Evolutionary conservation across 2,797 vertebrate genomes (phyloP).

Genomic region (Megalops cyprinoides): DNA sequence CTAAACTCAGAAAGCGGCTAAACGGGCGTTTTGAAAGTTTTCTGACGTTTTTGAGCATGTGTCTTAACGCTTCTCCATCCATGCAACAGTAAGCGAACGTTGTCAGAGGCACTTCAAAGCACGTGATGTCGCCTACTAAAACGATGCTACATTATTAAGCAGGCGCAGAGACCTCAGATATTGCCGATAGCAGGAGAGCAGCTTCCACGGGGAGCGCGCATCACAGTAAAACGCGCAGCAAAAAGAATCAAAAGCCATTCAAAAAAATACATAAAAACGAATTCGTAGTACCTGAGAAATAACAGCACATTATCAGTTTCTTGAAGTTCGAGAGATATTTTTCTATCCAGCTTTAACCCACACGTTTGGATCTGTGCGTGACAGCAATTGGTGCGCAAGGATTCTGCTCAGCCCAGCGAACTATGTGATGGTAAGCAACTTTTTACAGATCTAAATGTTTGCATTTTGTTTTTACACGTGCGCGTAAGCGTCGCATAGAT

Average conservation of each 20-base stretch:
- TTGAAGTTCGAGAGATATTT: slow-evolving; percentile 41
- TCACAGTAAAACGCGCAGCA: slow-evolving; percentile 22
- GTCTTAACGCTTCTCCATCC: no score
- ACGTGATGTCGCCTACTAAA: slow-evolving; percentile 65
- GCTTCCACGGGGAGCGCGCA: slow-evolving; percentile 49
- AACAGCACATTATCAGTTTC: neutral
- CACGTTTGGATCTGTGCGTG: slow-evolving; percentile 61
- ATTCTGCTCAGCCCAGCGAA: slow-evolving; percentile 65
- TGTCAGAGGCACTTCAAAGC: slow-evolving; percentile 26
- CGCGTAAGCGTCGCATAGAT: neutral
- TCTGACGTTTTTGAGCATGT: no score
- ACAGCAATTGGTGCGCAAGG: slow-evolving; percentile 45
- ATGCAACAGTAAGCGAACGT: no score
- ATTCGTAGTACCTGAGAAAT: neutral
- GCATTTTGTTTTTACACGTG: neutral
- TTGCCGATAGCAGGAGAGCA: slow-evolving; percentile 42
- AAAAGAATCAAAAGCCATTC: neutral
- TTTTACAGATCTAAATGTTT: neutral
- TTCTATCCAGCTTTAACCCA: slow-evolving; percentile 55
- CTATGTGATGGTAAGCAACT: slow-evolving; percentile 78
- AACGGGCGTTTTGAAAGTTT: no score
- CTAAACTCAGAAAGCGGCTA: no score
- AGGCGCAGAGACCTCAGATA: slow-evolving; percentile 46
- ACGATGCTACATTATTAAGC: slow-evolving; percentile 47
- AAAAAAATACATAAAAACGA: neutral